phyloP scores from a whole-genome alignment of 2,113 vertebrate genomes.

The Phaetusa simplex region DNA sequence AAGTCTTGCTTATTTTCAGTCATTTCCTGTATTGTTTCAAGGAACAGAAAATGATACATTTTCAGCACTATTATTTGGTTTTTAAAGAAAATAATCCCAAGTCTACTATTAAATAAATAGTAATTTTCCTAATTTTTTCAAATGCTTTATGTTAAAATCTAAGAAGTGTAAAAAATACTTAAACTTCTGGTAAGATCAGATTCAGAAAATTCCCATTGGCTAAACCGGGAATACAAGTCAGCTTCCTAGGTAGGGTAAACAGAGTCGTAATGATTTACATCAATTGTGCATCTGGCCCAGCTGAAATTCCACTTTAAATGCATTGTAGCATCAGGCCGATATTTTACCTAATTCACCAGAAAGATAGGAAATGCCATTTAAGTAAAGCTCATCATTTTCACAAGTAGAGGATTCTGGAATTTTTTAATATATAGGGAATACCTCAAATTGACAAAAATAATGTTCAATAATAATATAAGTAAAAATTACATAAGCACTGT shows the following conservation, averaged over 20 bases:
- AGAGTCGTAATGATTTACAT: background rate
- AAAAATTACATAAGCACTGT: background rate
- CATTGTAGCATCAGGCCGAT: background rate
- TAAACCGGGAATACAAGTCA: background rate
- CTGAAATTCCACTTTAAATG: background rate
- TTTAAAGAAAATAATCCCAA: background rate
- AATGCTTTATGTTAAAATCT: background rate
- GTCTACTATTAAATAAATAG: background rate
- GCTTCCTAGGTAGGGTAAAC: background rate
- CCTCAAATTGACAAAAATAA: background rate
- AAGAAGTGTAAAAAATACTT: background rate
- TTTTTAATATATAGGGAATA: background rate
- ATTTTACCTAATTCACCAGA: background rate
- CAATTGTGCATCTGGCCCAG: background rate
- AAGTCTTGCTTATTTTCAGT: background rate
- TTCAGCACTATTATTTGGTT: background rate
- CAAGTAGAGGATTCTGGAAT: background rate
- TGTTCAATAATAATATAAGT: background rate
- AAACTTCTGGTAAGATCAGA: background rate
- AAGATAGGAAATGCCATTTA: background rate
- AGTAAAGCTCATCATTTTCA: background rate
- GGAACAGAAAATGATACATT: background rate
- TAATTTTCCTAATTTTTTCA: background rate
- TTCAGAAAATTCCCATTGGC: background rate
- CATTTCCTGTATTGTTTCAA: background rate